Conservation (phyloP, 2,797 vertebrate genomes). For the Champsocephalus esox region DNA sequence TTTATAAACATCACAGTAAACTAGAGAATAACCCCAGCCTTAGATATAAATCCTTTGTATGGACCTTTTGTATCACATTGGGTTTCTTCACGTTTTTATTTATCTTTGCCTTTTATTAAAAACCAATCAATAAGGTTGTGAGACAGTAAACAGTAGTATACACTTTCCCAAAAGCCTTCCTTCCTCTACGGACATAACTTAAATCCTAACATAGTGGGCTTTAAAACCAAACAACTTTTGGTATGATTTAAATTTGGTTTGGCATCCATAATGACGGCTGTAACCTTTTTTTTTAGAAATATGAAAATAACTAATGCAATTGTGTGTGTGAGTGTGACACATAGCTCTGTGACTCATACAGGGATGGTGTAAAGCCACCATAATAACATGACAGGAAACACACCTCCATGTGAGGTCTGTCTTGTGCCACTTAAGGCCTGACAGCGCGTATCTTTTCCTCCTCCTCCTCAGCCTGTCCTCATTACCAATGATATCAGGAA, state of each 20-base stretch:
- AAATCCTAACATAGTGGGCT: too few species aligned
- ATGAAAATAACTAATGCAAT: not conserved
- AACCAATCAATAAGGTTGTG: not conserved
- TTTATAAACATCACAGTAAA: not conserved
- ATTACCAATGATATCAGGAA: conserved; percentile 88
- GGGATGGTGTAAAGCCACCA: not conserved
- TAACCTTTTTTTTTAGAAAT: not conserved
- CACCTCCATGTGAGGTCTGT: conserved; percentile 83
- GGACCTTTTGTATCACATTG: not conserved
- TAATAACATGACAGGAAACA: conserved; percentile 42
- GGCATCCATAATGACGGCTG: not conserved
- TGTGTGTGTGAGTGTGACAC: not conserved
- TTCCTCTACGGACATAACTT: not conserved
- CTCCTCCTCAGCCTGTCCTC: conserved; percentile 83
- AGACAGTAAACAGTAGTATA: not conserved
- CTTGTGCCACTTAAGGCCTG: conserved; percentile 86
- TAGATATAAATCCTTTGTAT: not conserved
- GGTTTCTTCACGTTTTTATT: not conserved
- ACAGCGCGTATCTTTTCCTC: conserved; percentile 85
- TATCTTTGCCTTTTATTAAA: not conserved
- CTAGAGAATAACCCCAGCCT: not conserved
- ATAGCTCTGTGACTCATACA: conserved; percentile 19
- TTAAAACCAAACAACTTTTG: not conserved
- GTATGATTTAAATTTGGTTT: not conserved
- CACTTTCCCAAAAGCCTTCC: not conserved